Base-by-base conservation (phyloP, 2,888 invertebrate species). In the Chelonus formosanus region DNA sequence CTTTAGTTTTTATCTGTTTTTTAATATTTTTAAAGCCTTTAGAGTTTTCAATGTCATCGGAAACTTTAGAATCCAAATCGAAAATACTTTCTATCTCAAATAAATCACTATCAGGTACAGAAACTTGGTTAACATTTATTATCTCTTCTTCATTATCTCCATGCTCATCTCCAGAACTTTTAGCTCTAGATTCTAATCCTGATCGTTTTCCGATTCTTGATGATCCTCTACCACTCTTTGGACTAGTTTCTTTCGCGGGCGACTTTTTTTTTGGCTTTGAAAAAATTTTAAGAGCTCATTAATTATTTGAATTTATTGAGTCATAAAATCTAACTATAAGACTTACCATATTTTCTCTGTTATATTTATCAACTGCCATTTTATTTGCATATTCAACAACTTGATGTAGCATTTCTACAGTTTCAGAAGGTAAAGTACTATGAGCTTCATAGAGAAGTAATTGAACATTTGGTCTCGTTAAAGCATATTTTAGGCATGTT, bases 381-480 rank as follows among this genome's bases (percentile, higher is more conserved):
- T 88, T 86, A 77, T 94, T 94, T 0, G 92, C 89, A 62, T 66
- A 65, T 8, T 89, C 87, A 0, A 93, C 86, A 0, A 90, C 89
- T 50, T 88, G 87, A 0, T 88, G 85, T 20, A 92, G 89, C 89
- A 94, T 92, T 34, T 89, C 89, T 50, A 87, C 86, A 72, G 94
- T 94, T 82, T 94, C 94, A 0, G 90, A 89, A 44, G 89, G 89
- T 50, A 93, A 84, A 59, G 91, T 88, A 0, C 93, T 93, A 84
- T 94, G 93, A 0, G 93, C 93, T 80, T 93, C 93, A 76, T 94
- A 94, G 43, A 94, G 83, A 8, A 94, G 88, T 69, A 94, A 87
- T 78, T 94, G 94, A 34, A 94, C 91, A 85, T 93, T 93, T 0
- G 94, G 94, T 61, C 91, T 89, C 0, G 93, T 92, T 88, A 94